A percentile compares a stretch with the other conserved stretches of the same genome.
These are phyloP conservation scores for Temnothorax rugatulus DNA, from an alignment of 2,888 invertebrate genomes.

Conservation along the genomic window DNA sequence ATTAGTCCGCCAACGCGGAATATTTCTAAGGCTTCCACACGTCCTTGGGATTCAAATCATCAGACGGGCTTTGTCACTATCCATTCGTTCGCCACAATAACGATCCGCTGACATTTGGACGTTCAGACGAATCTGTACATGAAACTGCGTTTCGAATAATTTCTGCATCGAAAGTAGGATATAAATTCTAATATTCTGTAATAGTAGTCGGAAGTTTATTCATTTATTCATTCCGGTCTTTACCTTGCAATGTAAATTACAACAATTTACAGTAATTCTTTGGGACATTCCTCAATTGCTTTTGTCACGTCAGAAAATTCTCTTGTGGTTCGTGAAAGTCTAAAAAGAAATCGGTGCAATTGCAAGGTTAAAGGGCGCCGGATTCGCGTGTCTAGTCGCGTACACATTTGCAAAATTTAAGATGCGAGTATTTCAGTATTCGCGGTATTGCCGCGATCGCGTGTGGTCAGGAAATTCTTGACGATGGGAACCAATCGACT, in stretches of 20 bases:
- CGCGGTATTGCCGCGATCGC: not conserved
- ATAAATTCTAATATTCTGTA: conserved; percentile 7
- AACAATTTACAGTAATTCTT: conserved; percentile 2
- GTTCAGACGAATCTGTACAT: not conserved
- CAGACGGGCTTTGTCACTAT: conserved; percentile 20
- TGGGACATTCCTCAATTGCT: not conserved
- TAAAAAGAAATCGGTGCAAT: not conserved
- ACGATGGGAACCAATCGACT: conserved; percentile 47
- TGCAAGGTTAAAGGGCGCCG: not conserved
- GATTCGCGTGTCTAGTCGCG: not conserved
- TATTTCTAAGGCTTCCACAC: conserved; percentile 46
- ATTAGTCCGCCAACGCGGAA: conserved; percentile 52
- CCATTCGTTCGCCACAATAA: conserved; percentile 7
- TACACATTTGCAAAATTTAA: conserved; percentile 5
- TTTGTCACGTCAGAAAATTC: conserved; percentile 19
- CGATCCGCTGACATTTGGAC: conserved; percentile 3
- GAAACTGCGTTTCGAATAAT: not conserved
- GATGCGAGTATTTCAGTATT: not conserved
- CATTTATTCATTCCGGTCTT: not conserved
- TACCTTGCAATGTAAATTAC: not conserved
- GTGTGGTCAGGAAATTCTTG: conserved; percentile 17
- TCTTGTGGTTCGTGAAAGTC: not conserved
- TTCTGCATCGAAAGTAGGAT: not conserved
- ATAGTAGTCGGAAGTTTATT: not conserved
- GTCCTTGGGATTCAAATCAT: conserved; percentile 54